Base-by-base conservation (phyloP, 2,888 invertebrate species). In the Drosophila planitibia region DNA sequence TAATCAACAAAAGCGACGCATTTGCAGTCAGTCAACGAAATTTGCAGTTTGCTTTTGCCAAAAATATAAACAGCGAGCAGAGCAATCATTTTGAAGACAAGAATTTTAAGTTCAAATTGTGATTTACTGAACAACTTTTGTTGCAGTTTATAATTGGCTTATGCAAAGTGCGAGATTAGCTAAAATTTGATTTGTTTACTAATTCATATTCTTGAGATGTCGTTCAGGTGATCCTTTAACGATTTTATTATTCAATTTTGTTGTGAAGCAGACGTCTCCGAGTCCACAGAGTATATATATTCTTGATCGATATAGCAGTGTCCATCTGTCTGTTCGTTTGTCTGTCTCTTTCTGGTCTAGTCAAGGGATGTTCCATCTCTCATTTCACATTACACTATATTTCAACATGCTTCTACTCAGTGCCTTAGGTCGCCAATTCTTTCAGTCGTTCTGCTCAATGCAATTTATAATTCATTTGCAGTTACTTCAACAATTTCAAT, bases 381-480 rank as follows among this genome's bases (percentile, higher is more conserved):
- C 16, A 35, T 35, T 35, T 35, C 35, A 35, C 5, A 35, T 35
- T 35, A 5, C 14, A 35, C 4, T 14, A 4, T 47, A 22, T 47
- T 1, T 14, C 44, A 14, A 10, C 12, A 0, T 16, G 30, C 30
- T 25, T 54, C 22, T 47, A 7, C 7, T 44, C 44, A 44, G 12
- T 14, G 6, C 6, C n/a, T n/a, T 44, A 12, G 22, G 12, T 44
- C 22, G 7, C 7, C 14, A 44, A 7, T 7, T 3, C 1, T 14
- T 22, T 35, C 35, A 35, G 35, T 35, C 35, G 35, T 35, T 35
- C 35, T 35, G 14, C 25, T 68, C 51, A 57, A 52, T 66, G 54
- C 60, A 62, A 83, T 87, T 87, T 77, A 85, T 82, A 89, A 87
- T 91, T 89, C 88, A 87, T 82, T 88, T 74, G 70, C 69, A 75